Percentiles rank a stretch among this genome's conserved stretches.
These are phyloP conservation scores for Phengaris arion DNA, from an alignment of 2,888 invertebrate genomes.

Conservation along the genomic window DNA sequence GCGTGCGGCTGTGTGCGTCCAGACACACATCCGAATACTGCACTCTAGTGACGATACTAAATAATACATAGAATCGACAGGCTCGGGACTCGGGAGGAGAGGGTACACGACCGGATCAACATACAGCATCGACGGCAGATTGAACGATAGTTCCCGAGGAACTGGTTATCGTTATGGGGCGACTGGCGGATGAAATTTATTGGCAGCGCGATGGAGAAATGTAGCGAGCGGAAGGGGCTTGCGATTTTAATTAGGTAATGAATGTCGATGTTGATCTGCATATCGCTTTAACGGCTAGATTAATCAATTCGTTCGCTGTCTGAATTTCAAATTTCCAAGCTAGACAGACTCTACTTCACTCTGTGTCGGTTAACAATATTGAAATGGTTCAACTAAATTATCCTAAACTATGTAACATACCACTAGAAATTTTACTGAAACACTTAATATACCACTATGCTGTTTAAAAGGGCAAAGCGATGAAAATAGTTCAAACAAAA, in stretches of 20 bases:
- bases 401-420: background rate
- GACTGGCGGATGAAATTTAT: conserved; percentile 80
- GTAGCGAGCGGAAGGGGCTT: conserved; percentile 79
- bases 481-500: conserved; percentile 30
- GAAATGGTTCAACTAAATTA: background rate
- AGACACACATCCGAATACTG: conserved; percentile 44
- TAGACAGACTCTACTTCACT: conserved; percentile 22
- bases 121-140: conserved; percentile 79
- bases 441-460: background rate
- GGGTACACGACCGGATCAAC: conserved; percentile 79
- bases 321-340: conserved; percentile 58
- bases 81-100: conserved; percentile 73
- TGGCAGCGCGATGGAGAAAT: conserved; percentile 78
- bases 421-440: background rate
- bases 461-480: conserved; percentile 4
- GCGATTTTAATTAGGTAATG: conserved; percentile 80
- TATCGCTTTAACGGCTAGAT: conserved; percentile 76
- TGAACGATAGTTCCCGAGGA: conserved; percentile 80
- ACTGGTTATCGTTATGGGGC: conserved; percentile 80
- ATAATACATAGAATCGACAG: conserved; percentile 78
- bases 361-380: conserved; percentile 24
- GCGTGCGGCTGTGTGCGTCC: conserved; percentile 50
- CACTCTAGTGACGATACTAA: conserved; percentile 69
- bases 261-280: conserved; percentile 80
- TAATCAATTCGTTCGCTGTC: conserved; percentile 71